Evolutionary conservation across 2,113 vertebrate species (phyloP).

Genomic region (Galemys pyrenaicus): DNA sequence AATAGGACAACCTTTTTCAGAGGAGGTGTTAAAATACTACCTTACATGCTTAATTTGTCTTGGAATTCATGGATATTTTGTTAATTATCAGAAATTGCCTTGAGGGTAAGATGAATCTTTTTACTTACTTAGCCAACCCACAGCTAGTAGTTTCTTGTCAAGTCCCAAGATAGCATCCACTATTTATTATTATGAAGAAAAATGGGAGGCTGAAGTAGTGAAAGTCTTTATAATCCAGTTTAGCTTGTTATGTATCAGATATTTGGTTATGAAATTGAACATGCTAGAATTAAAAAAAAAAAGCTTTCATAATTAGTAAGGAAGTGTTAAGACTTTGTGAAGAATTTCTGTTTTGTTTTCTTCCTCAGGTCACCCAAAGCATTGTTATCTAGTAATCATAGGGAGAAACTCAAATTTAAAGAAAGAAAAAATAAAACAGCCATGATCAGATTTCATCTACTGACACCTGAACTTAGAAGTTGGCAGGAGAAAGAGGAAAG

Average conservation of each 20-base stretch:
- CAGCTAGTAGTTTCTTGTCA: conserved; percentile 34
- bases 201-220: not conserved
- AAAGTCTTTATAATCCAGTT: conserved; percentile 34
- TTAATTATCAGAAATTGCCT: conserved; percentile 69
- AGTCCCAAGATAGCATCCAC: not conserved
- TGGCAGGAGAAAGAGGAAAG: not conserved
- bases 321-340: not conserved
- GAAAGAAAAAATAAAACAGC: not conserved
- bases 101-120: not conserved
- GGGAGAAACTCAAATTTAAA: not conserved
- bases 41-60: conserved; percentile 63
- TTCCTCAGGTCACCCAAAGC: not conserved
- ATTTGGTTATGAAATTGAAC: conserved; percentile 38
- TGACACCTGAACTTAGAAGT: not conserved
- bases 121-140: conserved; percentile 5
- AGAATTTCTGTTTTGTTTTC: conserved; percentile 3
- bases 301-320: not conserved
- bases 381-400: not conserved
- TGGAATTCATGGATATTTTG: conserved; percentile 58
- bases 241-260: conserved; percentile 41
- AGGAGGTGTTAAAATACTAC: conserved; percentile 29
- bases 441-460: not conserved
- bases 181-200: conserved; percentile 51
- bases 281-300: not conserved
- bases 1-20: not conserved